These are phyloP conservation scores for Drosophila cognata DNA, from an alignment of 2,888 invertebrate genomes.

Conservation along the genomic window DNA sequence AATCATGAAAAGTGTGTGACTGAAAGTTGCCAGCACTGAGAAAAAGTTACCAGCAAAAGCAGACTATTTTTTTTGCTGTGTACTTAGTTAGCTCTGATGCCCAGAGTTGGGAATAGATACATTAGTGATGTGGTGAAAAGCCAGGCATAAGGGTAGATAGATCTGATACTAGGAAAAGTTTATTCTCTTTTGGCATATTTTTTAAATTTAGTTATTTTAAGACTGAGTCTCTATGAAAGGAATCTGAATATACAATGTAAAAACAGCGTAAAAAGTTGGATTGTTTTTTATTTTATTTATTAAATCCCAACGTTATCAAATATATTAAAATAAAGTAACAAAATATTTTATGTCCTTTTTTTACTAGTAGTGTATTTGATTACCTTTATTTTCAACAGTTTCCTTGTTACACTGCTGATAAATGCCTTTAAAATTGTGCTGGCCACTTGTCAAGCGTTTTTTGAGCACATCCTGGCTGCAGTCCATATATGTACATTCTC, in stretches of 20 bases:
- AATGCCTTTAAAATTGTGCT: not conserved
- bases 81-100: not conserved
- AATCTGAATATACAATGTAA: not conserved
- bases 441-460: not conserved
- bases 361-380: not conserved
- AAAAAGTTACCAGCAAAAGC: not conserved
- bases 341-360: accelerated
- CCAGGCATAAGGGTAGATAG: not conserved
- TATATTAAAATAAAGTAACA: not conserved
- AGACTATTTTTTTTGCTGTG: slow-evolving; percentile 5
- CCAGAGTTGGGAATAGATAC: not conserved
- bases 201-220: too few relatives aligned
- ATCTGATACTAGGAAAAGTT: not conserved
- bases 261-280: not conserved
- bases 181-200: not conserved
- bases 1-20: slow-evolving; percentile 53
- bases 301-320: not conserved
- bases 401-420: not conserved
- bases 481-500: not conserved
- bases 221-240: not conserved
- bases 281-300: not conserved
- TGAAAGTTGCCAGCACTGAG: slow-evolving; percentile 19
- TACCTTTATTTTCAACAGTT: not conserved
- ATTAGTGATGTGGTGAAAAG: not conserved
- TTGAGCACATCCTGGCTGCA: not conserved